Base-by-base conservation (phyloP, 2,113 vertebrate species). In the Picathartes gymnocephalus region DNA sequence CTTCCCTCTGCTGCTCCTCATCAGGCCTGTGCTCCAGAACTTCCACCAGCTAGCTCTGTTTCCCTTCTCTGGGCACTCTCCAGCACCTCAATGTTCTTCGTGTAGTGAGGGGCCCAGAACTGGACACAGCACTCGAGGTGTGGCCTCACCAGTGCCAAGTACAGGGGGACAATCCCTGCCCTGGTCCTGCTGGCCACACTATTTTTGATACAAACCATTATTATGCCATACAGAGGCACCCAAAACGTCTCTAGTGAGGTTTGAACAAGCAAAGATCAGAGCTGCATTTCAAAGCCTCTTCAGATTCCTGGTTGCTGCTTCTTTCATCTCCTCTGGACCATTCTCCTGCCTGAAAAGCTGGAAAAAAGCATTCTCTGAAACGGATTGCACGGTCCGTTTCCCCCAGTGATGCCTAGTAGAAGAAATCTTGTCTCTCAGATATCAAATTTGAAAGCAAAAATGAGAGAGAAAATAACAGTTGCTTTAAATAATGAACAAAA, bases 401-500 rank as follows among this genome's bases (percentile, higher is more conserved):
- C 69, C 91, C 82, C 68, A 84, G 79, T 86, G 91, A 93, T 8
- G 13, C 48, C 82, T 91, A 61, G 61, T 39, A 78, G 79, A 87
- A 92, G 69, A 93, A 94, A 90, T 91, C 77, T 86, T 90, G 62
- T 80, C 82, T 81, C 74, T 93, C 64, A 64, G 82, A 82, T 92
- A 91, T 91, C 65, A 76, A 94, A 77, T 80, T 71, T 18, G 16
- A 93, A 96, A 83, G 74, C 37, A 79, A 87, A 96, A 95, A 73
- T 44, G 65, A 86, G 84, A 86, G 53, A 76, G 53, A 90, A 92
- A 94, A 87, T 80, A 96, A 91, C 42, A 78, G 66, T 92, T 87
- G 58, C 88, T 92, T 96, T 94, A 96, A 96, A 91, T 91, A 96
- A 96, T 96, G 96, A 95, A 86, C 35, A 5, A 57, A 93, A 94